Base-by-base conservation (phyloP, 2,888 invertebrate genomes). In the Hirtodrosophila confusa region DNA sequence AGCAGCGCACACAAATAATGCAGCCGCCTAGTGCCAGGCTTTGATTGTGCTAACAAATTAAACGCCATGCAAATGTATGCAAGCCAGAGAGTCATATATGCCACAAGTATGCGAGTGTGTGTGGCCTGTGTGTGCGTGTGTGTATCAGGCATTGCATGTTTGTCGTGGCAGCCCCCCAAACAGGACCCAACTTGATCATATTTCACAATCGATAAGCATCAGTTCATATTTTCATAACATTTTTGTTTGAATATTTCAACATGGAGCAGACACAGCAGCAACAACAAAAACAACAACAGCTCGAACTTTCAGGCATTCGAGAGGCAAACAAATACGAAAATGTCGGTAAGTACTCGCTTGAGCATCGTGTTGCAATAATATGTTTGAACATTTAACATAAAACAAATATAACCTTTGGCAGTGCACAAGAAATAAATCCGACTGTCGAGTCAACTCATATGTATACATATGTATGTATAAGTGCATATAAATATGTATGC, bases 171-270 rank as follows among this genome's bases (percentile, higher is more conserved):
- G 23, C 37, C 23, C 37, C 4, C 31, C 31, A 31, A 31, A 7
- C 9, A 31, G 9, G 9, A 3, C 31, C 31, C 57, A 75, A 45
- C 82, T 78, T 73, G 71, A 78, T 88, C 85, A 89, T 89, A 87
- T 89, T 87, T 90, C 88, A 89, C 74, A 88, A 88, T 87, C 88
- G 90, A 89, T 89, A 89, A 89, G 86, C 89, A 90, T 89, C 89
- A 90, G 87, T 87, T 90, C 77, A 89, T 90, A 89, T 89, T 87
- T 89, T 88, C 80, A 80, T 86, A 86, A 79, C 74, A 84, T 74
- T 88, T 80, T 75, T 83, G 88, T 71, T 79, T 83, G 71, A 83
- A 74, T 74, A 86, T 88, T 83, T 87, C 61, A 69, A 67, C 75
- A 75, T 56, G 80, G 77, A 64, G 70, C 48, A 74, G 74, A 83